Evolutionary conservation across 2,113 vertebrate species (phyloP), one percentile per base, ranked within the genome.

Genomic region (Labeo rohita): DNA sequence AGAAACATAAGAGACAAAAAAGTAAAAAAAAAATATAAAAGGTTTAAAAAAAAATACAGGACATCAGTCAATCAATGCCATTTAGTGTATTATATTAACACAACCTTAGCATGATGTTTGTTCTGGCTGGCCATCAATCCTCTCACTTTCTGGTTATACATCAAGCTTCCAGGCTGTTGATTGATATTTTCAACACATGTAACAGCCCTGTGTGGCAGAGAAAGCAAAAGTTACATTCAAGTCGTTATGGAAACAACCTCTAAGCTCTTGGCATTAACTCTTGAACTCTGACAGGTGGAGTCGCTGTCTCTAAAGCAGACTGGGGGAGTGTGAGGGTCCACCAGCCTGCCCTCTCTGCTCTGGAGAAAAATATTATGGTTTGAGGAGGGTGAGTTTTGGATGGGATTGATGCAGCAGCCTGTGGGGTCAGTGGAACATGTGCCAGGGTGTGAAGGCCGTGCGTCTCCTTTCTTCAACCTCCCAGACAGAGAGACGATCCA

Each of bases 361-460:
- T 88, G 87, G 90, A 84, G 88, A 91, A 92, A 94, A 96, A 96
- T 96, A 95, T 95, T 95, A 94, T 95, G 92, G 89, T 95, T 95
- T 91, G 88, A 84, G 50, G 90, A 92, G 91, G 92, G 87, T 84
- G 66, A 76, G 85, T 88, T 92, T 90, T 85, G 91, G 88, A 88
- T 87, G 91, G 91, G 90, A 91, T 16, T 82, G 89, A 90, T 91
- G 85, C 83, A 90, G 63, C 95, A 85, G 85, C 93, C 90, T 96
- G 95, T 94, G 94, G 92, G 95, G 94, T 95, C 94, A 84, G 61
- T 47, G 65, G 83, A 94, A 94, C 92, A 93, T 94, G 94, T 92
- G 89, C 88, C 79, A 4, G 83, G 84, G 86, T 89, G 92, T 92
- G 91, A 92, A 92, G 93, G 93, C 92, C 91, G 92, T 91, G 92